Conservation (phyloP, 1,140 invertebrate genomes). For the Drosophila ambigua region DNA sequence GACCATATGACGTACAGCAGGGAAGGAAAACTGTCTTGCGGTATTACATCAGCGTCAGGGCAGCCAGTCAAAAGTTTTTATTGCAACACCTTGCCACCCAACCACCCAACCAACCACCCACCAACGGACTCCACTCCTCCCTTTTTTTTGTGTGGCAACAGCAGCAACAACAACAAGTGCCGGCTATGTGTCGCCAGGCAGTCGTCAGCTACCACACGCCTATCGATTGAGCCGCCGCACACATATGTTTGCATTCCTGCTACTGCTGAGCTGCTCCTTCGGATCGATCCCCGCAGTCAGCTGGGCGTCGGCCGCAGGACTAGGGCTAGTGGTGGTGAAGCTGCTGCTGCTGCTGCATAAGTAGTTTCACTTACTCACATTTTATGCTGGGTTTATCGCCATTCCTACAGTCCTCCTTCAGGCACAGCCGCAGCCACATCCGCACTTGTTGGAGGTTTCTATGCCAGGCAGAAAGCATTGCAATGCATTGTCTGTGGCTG, state of each 20-base stretch:
- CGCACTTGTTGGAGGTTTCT: constrained; percentile 23
- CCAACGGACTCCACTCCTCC: background rate
- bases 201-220: constrained; percentile 33
- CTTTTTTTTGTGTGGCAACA: background rate
- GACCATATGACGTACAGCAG: constrained; percentile 63
- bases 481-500: constrained; percentile 1
- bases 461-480: background rate
- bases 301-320: constrained; percentile 40
- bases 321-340: too few species aligned
- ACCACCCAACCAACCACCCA: constrained; percentile 5
- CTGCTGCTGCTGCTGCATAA: too few species aligned
- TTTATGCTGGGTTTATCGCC: too few species aligned
- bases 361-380: constrained; percentile 4
- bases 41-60: constrained; percentile 76
- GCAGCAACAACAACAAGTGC: constrained; percentile 50
- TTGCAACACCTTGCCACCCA: constrained; percentile 45
- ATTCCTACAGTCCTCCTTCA: constrained; percentile 15
- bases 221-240: constrained; percentile 37
- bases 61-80: constrained; percentile 61
- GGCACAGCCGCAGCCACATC: constrained; percentile 26
- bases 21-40: constrained; percentile 71
- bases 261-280: constrained; percentile 47
- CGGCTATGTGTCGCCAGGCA: constrained; percentile 63
- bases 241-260: constrained; percentile 36
- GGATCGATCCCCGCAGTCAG: constrained; percentile 48